Conservation (phyloP, 2,888 invertebrate genomes). For the Stenoptilia bipunctidactyla region DNA sequence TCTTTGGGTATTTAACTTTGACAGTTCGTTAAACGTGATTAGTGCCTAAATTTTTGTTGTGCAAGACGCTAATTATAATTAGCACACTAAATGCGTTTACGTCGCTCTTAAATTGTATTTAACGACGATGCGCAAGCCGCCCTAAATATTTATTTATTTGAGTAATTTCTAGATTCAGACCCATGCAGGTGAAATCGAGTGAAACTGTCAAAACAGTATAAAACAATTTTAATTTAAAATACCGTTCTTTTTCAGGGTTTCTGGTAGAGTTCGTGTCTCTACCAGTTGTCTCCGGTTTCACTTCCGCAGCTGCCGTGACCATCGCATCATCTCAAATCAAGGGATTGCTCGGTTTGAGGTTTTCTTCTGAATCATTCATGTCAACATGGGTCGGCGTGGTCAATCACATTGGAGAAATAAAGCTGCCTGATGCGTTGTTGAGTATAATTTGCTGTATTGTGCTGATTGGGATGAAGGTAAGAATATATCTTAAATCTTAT, state of each 20-base stretch:
- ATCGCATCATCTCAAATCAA: conserved; percentile 83
- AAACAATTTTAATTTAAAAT: too few relatives aligned
- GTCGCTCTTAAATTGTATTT: too few relatives aligned
- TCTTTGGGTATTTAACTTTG: too few relatives aligned
- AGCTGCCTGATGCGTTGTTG: conserved; percentile 72
- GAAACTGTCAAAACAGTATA: too few relatives aligned
- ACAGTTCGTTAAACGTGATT: too few relatives aligned
- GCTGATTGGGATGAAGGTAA: conserved; percentile 74
- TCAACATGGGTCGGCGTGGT: conserved; percentile 72
- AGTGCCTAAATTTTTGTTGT: too few relatives aligned
- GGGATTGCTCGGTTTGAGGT: conserved; percentile 73
- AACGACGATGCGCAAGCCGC: too few relatives aligned
- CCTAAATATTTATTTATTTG: too few relatives aligned
- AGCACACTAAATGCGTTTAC: too few relatives aligned
- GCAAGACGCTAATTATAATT: too few relatives aligned
- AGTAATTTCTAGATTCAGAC: too few relatives aligned
- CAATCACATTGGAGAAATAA: conserved; percentile 62
- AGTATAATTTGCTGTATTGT: conserved; percentile 73
- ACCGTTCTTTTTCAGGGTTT: conserved; percentile 77
- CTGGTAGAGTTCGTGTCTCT: conserved; percentile 80
- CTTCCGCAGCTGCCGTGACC: conserved; percentile 81
- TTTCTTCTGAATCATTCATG: conserved; percentile 73
- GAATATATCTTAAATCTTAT: not conserved
- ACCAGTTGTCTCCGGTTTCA: conserved; percentile 82
- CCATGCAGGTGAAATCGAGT: too few relatives aligned